Conservation (phyloP, 2,888 invertebrate genomes). For the Spodoptera exigua region DNA sequence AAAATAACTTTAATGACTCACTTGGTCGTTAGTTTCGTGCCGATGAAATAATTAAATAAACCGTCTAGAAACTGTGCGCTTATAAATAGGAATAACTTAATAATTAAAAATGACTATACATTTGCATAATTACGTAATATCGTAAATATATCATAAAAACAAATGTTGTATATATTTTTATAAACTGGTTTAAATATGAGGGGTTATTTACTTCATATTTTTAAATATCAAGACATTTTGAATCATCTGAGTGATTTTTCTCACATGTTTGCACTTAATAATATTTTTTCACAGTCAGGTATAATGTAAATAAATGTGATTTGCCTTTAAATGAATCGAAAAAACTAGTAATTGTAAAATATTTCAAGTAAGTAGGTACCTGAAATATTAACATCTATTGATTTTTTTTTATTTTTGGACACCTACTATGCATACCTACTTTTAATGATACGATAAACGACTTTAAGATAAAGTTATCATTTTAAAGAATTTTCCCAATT, state of each 20-base stretch:
- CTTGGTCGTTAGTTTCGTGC: background rate
- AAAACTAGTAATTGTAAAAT: too few relatives aligned
- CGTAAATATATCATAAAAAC: background rate
- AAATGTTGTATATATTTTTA: constrained; percentile 9
- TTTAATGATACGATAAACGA: too few relatives aligned
- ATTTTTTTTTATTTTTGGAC: too few relatives aligned
- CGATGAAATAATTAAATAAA: background rate
- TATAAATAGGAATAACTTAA: constrained; percentile 7
- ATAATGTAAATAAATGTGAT: too few relatives aligned
- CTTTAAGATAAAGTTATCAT: too few relatives aligned
- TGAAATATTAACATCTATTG: too few relatives aligned
- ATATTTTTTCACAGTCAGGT: too few relatives aligned
- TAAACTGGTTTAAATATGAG: constrained; percentile 12
- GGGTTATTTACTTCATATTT: constrained; percentile 1
- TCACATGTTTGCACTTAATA: too few relatives aligned
- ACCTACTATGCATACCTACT: too few relatives aligned
- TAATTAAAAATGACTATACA: constrained; percentile 18
- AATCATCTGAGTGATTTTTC: constrained; percentile 1
- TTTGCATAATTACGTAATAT: constrained; percentile 35
- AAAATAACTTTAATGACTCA: constrained; percentile 38
- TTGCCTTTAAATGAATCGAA: too few relatives aligned
- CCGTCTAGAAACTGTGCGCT: constrained; percentile 1
- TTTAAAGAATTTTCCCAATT: too few relatives aligned
- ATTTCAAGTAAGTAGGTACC: too few relatives aligned
- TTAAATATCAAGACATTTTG: constrained; percentile 1